Evolutionary conservation across 2,113 vertebrate genomes (phyloP), one percentile per base, ranked within the genome.

Genomic region (Columbina picui): DNA sequence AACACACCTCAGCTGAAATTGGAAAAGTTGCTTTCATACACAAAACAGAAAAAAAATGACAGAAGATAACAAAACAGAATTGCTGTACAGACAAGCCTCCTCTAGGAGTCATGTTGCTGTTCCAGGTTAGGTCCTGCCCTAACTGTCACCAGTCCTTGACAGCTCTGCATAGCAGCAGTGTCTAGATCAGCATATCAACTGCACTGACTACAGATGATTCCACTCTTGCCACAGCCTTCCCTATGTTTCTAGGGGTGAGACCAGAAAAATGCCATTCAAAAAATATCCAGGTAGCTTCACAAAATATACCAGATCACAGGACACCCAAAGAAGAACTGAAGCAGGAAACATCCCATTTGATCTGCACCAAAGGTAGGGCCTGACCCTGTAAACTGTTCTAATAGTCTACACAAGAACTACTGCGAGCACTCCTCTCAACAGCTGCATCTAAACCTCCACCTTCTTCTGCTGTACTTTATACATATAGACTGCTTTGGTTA

Each of bases 281-380:
- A 82, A 88, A 41, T 10, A 57, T 9, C 11, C 53, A 9, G 9
- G 29, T 30, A 88, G 53, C 27, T 55, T 69, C 30, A 50, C 10
- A 52, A 5, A 83, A 83, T 16, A 49, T 2, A 52, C 0, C 4
- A 63, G 20, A 79, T 13, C 47, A 56, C 12, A 88, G 60, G 4
- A 2, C 19, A 64, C 12, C n/a, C 18, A 69, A 68, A 84, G 16
- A 75, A 27, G 25, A 84, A 68, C 1, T 50, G 36, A 59, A 82
- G 43, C 17, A 68, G 43, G 14, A 85, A 19, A 9, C 23, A 81
- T 29, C 13, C 22, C 14, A 7, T 75, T 73, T 73, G 17, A 7
- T 76, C 52, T 36, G 6, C 2, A 0, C 9, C 36, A 36, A 0
- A 25, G 18, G 36, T 30, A 49, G 16, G 11, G 69, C 3, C 20